phyloP scores from a whole-genome alignment of 2,797 vertebrate genomes.

The Pangasius djambal region DNA sequence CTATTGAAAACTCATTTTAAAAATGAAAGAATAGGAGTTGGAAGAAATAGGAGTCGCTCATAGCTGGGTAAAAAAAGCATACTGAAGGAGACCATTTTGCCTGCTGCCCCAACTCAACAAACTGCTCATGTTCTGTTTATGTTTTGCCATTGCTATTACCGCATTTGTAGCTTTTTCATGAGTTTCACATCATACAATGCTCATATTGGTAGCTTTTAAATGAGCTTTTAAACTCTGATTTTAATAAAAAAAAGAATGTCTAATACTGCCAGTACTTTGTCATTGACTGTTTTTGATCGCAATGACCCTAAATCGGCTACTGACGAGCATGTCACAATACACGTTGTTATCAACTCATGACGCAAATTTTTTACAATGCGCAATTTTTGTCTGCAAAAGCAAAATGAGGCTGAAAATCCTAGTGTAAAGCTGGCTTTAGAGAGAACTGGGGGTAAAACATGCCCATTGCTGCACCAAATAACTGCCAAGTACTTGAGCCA shows the following conservation, averaged over 20 bases:
- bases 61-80: background rate
- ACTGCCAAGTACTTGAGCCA: slow-evolving; percentile 25
- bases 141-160: background rate
- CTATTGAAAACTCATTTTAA: too few species aligned
- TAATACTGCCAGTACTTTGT: background rate
- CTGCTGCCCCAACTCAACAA: background rate
- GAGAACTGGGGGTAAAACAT: slow-evolving; percentile 6
- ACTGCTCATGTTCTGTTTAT: background rate
- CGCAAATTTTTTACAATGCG: background rate
- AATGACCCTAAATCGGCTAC: background rate
- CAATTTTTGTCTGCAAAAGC: background rate
- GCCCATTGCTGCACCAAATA: slow-evolving; percentile 2
- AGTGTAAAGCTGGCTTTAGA: slow-evolving; percentile 2
- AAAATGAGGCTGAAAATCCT: background rate
- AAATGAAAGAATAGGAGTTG: background rate
- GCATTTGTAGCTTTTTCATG: background rate
- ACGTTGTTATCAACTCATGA: background rate
- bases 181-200: background rate
- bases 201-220: background rate
- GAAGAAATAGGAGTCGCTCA: background rate
- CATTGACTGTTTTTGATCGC: background rate
- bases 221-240: background rate
- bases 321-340: background rate
- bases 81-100: background rate
- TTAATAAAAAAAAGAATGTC: background rate